Base-by-base conservation (phyloP, 1,140 invertebrate genomes). In the Epicauta chinensis region DNA sequence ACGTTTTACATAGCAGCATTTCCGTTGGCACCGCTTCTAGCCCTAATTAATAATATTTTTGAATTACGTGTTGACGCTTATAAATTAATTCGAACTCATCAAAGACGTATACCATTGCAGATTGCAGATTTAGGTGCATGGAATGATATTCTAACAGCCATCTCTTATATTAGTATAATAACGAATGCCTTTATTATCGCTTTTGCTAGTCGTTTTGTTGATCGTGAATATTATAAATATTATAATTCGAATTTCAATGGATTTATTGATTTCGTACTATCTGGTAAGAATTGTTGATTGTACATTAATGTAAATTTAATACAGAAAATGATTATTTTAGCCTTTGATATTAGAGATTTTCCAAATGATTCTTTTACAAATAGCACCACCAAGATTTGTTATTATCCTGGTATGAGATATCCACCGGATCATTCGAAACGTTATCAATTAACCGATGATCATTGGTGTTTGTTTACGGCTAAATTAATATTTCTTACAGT, bases 151-250 rank as follows among this genome's bases (percentile, higher is more conserved):
- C 34, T 69, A 6, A 41, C 43, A 34, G 55, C 51, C 17, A 49
- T 61, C 0, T 59, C 62, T 2, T 66, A 61, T 41, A 44, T 65
- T 1, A 59, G 61, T 14, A 56, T 58, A 29, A 55, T 55, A 11
- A 56, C 60, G 2, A 69, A 68, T 54, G 65, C 88, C 38, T 91
- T 97, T 63, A 93, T 98, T 40, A 98, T 99, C 67, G 95, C 96
- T 38, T 98, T 99, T 74, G 97, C 95, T 1, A 97, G 93, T 0
- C 93, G 97, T 63, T 93, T 97, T 71, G 90, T 98, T 51, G 93
- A 93, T n/a, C 81, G 87, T 96, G 39, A 83, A 97, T 11, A 98
- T 97, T 71, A 73, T 74, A 48, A 71, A 77, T 36, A 67, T 2
- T 74, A 79, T 16, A 71, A 80, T 11, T 23, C n/a, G 2, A 77